Base-by-base conservation (phyloP, 2,113 vertebrate genomes). In the Odontesthes bonariensis region DNA sequence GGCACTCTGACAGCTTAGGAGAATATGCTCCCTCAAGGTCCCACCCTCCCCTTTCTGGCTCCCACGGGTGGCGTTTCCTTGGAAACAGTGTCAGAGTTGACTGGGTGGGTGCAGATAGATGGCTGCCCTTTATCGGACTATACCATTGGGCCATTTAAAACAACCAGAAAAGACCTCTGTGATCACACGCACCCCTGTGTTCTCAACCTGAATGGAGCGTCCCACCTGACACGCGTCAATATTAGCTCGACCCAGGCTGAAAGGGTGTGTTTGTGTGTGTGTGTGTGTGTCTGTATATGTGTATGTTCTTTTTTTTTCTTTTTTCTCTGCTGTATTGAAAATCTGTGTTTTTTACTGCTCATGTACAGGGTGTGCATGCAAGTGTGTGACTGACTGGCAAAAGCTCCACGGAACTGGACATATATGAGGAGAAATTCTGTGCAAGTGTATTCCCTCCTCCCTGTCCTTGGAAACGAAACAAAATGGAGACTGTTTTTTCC, bases 41-140 rank as follows among this genome's bases (percentile, higher is more conserved):
- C 83, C 84, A 86, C 91, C 91, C 86, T 89, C 89, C 91, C 81
- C 86, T 69, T 38, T 77, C 89, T 58, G 77, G 68, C 85, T 94
- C 92, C 92, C 82, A 77, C 79, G 90, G 90, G 92, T 93, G 91
- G 83, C 59, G 94, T 95, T 94, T 94, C 94, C 93, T 85, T 94
- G 94, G 94, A 90, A 94, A 95, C 93, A 87, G 90, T 94, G 93
- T 95, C 93, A 94, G 93, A 93, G 93, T 95, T 94, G 94, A 95
- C 92, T 92, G 87, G 86, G 92, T 83, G 91, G 87, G 85, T 90
- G 91, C 92, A 93, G 93, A 95, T 94, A 91, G 93, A 94, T 94
- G 86, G 88, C 91, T 92, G 92, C 88, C 93, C 93, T 94, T 94
- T 94, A 94, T 94, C 89, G 82, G 92, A 91, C 92, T 88, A 90